These are phyloP conservation scores for Ambastaia sidthimunki DNA, from an alignment of 2,797 vertebrate genomes.

Conservation along the genomic window DNA sequence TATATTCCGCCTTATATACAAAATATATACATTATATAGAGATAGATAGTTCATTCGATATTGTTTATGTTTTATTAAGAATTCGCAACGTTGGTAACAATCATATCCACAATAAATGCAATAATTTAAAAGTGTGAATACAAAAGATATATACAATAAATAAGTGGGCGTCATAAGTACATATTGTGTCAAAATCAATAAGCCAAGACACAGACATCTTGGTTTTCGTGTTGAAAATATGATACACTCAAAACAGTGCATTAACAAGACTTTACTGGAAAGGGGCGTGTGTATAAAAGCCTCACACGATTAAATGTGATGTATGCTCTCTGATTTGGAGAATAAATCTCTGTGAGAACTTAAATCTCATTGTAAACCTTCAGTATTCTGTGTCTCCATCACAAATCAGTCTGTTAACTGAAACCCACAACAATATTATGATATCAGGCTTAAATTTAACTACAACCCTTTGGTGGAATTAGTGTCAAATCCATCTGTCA, in stretches of 20 bases:
- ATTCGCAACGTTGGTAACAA: no score
- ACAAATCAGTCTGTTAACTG: not conserved
- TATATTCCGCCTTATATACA: no score
- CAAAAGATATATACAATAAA: not conserved
- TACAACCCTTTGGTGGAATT: not conserved
- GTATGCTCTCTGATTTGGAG: not conserved
- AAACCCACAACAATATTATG: not conserved
- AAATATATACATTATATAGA: no score
- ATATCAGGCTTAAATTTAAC: not conserved
- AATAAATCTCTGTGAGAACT: not conserved
- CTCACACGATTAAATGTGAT: constrained; percentile 1
- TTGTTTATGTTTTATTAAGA: not conserved
- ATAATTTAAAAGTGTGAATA: not conserved
- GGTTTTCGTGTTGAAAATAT: not conserved
- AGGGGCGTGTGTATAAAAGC: not conserved
- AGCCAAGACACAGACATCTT: not conserved
- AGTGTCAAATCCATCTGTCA: not conserved
- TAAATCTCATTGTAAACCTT: not conserved
- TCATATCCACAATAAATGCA: no score
- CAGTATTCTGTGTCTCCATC: not conserved
- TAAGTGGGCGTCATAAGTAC: not conserved
- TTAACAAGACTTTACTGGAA: constrained; percentile 2
- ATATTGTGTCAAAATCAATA: not conserved
- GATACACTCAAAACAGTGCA: not conserved
- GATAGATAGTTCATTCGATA: not conserved